A percentile compares a stretch with the other conserved stretches of the same genome.
phyloP scores from a whole-genome alignment of 2,888 invertebrate species.

The Xylota segnis region DNA sequence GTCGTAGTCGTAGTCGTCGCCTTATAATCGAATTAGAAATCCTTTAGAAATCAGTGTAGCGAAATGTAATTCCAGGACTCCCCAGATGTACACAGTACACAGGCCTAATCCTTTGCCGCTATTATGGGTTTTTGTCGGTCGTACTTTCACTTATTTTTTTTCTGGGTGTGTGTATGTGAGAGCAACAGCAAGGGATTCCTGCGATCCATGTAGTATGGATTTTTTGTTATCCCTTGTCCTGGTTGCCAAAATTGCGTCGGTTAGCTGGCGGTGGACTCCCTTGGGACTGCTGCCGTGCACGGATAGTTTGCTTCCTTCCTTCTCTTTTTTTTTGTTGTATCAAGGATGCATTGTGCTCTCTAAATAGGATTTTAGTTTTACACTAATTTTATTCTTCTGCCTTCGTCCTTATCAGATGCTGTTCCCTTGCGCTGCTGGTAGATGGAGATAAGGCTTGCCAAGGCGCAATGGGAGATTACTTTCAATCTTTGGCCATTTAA shows the following conservation, averaged over 20 bases:
- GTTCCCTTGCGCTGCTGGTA: slow-evolving; percentile 57
- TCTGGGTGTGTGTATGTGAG: too few relatives aligned
- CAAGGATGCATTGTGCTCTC: slow-evolving; percentile 71
- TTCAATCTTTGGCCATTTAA: slow-evolving; percentile 65
- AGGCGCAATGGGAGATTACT: slow-evolving; percentile 43
- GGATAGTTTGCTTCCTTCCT: slow-evolving; percentile 67
- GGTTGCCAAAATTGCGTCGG: slow-evolving; percentile 69
- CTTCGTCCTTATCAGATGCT: slow-evolving; percentile 69
- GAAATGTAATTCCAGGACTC: slow-evolving; percentile 70
- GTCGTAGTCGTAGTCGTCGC: slow-evolving; percentile 17
- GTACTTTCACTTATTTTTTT: slow-evolving; percentile 58
- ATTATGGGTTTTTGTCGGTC: slow-evolving; percentile 49
- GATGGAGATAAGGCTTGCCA: slow-evolving; percentile 60
- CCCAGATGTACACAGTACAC: slow-evolving; percentile 46
- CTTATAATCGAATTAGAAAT: slow-evolving; percentile 76
- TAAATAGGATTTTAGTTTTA: slow-evolving; percentile 77
- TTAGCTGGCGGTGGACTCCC: slow-evolving; percentile 67
- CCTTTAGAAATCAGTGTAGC: slow-evolving; percentile 74
- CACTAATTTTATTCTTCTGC: slow-evolving; percentile 73
- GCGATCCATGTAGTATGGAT: neutral
- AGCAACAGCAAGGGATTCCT: slow-evolving; percentile 33
- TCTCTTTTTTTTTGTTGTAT: slow-evolving; percentile 37
- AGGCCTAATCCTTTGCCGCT: slow-evolving; percentile 69
- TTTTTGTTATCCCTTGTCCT: slow-evolving; percentile 45
- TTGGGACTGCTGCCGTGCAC: slow-evolving; percentile 55